Conservation (phyloP, 2,797 vertebrate species). For the Sebastes taczanowskii region DNA sequence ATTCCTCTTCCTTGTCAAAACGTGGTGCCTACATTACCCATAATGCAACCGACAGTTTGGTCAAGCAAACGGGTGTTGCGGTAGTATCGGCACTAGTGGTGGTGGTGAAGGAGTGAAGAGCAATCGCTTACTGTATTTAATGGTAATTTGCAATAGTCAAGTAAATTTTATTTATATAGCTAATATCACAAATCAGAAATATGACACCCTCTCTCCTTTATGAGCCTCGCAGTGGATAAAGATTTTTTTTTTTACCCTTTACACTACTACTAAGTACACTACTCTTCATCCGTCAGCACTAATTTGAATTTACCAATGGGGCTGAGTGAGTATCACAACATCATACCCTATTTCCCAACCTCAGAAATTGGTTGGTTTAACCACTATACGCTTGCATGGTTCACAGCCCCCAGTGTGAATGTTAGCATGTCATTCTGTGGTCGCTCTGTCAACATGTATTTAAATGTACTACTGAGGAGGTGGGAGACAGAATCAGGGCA, state of each 20-base stretch:
- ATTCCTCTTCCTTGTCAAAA: not conserved
- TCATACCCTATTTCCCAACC: not conserved
- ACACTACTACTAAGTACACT: not conserved
- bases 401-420: not conserved
- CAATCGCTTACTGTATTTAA: too few relatives aligned
- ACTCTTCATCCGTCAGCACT: not conserved
- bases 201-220: too few relatives aligned
- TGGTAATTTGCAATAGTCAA: too few relatives aligned
- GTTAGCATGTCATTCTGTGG: conserved; percentile 8
- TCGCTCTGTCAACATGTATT: conserved; percentile 27
- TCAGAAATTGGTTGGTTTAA: not conserved
- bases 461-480: not conserved
- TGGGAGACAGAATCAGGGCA: conserved; percentile 17
- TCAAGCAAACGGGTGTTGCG: too few relatives aligned
- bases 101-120: not conserved
- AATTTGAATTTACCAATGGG: not conserved
- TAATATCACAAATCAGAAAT: too few relatives aligned
- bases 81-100: rapidly evolving
- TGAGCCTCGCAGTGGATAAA: too few relatives aligned
- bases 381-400: not conserved
- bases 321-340: conserved; percentile 2
- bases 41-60: not conserved
- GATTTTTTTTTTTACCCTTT: not conserved
- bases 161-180: rapidly evolving
- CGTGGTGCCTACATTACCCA: not conserved